A percentile compares a stretch with the other conserved stretches of the same genome.
These are phyloP conservation scores for Ailurus styani DNA, from an alignment of 2,113 vertebrate species.

Conservation along the genomic window DNA sequence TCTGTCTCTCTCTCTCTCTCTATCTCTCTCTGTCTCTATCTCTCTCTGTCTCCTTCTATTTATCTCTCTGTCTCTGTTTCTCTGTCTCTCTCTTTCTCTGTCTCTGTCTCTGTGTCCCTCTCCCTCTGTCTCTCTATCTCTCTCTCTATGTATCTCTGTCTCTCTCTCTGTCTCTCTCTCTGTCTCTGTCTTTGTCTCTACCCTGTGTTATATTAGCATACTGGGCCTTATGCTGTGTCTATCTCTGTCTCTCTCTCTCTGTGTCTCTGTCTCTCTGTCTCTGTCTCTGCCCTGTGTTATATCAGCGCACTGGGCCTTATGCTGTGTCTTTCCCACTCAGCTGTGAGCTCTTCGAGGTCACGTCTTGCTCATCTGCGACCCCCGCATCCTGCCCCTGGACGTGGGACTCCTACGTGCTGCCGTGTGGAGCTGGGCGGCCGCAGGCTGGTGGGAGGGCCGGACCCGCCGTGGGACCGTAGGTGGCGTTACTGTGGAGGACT, in stretches of 20 bases:
- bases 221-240: too few relatives aligned
- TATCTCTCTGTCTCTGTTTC: too few relatives aligned
- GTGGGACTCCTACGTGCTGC: rapidly evolving
- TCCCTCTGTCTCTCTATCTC: not conserved
- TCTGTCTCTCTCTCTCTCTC: not conserved
- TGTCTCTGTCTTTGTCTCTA: not conserved
- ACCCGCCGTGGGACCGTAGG: rapidly evolving
- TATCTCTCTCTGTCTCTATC: too few relatives aligned
- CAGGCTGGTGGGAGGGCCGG: not conserved
- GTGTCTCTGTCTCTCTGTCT: not conserved
- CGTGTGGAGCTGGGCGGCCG: not conserved
- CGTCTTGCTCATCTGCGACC: not conserved
- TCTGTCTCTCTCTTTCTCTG: too few relatives aligned
- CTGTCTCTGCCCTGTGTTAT: not conserved
- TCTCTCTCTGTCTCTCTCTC: rapidly evolving
- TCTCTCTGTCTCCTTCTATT: too few relatives aligned
- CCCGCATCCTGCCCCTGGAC: not conserved
- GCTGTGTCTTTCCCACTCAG: not conserved
- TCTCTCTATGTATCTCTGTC: too few relatives aligned
- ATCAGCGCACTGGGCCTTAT: not conserved
- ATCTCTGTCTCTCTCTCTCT: not conserved
- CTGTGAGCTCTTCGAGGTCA: not conserved
- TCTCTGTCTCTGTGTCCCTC: too few relatives aligned
- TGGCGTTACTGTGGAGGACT: not conserved
- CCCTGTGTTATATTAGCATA: too few relatives aligned